Percentiles rank a stretch among this genome's conserved stretches.
Evolutionary conservation across 2,888 invertebrate species (phyloP).

Genomic region (Teinopalpus imperialis): DNA sequence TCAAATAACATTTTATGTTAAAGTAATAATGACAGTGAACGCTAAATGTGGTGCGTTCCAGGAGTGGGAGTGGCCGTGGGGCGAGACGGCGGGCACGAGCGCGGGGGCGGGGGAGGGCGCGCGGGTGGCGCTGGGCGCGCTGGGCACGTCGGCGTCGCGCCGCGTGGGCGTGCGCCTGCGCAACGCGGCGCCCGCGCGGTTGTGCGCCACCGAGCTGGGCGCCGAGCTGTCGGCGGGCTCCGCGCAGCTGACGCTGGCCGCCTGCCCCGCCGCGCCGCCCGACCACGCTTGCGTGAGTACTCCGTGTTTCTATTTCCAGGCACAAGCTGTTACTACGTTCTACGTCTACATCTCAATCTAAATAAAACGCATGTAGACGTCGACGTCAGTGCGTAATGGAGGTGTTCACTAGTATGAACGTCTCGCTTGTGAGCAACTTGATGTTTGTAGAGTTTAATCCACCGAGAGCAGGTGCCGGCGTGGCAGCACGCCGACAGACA

Average conservation of each 20-base stretch:
- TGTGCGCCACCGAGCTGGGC: slow-evolving; percentile 43
- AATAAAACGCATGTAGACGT: no score
- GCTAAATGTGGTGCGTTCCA: slow-evolving; percentile 26
- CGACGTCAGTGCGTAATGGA: no score
- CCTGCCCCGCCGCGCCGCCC: slow-evolving; percentile 32
- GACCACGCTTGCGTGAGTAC: slow-evolving; percentile 32
- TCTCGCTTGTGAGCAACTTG: no score
- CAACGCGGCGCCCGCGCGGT: slow-evolving; percentile 52
- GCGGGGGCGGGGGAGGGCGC: slow-evolving; percentile 32
- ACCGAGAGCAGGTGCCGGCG: no score
- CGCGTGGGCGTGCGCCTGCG: slow-evolving; percentile 81
- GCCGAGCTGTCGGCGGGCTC: slow-evolving; percentile 42
- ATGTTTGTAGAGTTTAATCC: no score
- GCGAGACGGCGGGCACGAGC: slow-evolving; percentile 31
- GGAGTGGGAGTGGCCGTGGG: slow-evolving; percentile 64
- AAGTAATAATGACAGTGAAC: no score
- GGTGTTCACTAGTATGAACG: no score
- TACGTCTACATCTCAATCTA: no score
- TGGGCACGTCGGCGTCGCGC: slow-evolving; percentile 84
- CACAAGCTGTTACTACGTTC: no score
- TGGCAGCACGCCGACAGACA: no score
- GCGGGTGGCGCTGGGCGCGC: slow-evolving; percentile 85
- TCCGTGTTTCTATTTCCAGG: background rate
- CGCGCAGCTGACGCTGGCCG: slow-evolving; percentile 29
- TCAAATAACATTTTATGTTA: no score